Percentiles rank a stretch among this genome's conserved stretches.
Conservation (phyloP, 2,888 invertebrate genomes). For the Altica lythri region DNA sequence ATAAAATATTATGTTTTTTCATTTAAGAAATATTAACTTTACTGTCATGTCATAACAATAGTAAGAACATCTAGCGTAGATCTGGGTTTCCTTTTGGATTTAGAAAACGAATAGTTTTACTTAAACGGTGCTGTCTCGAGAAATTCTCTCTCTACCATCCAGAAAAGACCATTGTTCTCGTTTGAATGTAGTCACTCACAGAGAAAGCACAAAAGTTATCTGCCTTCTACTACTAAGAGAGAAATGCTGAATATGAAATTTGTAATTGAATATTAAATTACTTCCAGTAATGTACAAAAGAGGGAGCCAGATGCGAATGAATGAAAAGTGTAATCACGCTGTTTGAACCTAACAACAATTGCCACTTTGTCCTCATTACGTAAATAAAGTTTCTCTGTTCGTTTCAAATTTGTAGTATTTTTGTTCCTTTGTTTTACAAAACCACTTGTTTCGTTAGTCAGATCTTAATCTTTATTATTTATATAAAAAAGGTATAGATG, state of each 20-base stretch:
- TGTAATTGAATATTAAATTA: slow-evolving; percentile 22
- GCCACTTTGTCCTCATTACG: slow-evolving; percentile 2
- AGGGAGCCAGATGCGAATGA: neutral
- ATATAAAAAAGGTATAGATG: too few relatives aligned
- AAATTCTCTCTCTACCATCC: neutral
- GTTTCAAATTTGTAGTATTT: too few relatives aligned
- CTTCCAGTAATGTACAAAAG: slow-evolving; percentile 4
- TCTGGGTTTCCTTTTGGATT: too few relatives aligned
- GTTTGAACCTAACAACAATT: slow-evolving; percentile 2
- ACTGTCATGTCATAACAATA: too few relatives aligned
- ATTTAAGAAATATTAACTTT: too few relatives aligned
- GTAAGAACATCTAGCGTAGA: too few relatives aligned
- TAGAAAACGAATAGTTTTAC: too few relatives aligned
- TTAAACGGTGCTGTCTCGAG: neutral
- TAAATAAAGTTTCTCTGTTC: neutral
- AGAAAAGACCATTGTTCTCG: slow-evolving; percentile 3
- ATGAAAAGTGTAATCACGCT: neutral
- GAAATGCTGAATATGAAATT: slow-evolving; percentile 16
- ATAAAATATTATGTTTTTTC: too few relatives aligned
- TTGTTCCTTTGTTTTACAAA: too few relatives aligned
- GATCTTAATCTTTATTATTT: too few relatives aligned
- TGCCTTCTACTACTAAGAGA: slow-evolving; percentile 16
- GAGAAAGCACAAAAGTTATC: slow-evolving; percentile 14
- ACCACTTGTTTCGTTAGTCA: too few relatives aligned
- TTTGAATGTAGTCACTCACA: neutral